Evolutionary conservation across 2,888 invertebrate species (phyloP).

Genomic region (Dinocampus coccinellae): DNA sequence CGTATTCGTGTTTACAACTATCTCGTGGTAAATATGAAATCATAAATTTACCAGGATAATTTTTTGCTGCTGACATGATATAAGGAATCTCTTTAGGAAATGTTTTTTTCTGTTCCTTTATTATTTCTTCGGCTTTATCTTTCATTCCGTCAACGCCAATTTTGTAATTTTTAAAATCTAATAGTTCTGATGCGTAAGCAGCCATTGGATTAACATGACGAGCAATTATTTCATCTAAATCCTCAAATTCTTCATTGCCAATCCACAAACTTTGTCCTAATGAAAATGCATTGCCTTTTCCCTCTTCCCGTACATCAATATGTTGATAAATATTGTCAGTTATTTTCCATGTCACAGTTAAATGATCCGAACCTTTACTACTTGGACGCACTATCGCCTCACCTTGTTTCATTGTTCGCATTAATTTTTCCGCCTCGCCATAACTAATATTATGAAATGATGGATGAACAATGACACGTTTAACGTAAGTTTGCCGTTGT

Average conservation of each 20-base stretch:
- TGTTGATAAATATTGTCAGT: slow-evolving; percentile 95
- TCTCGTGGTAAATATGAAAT: slow-evolving; percentile 92
- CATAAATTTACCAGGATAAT: slow-evolving; percentile 92
- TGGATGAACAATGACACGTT: slow-evolving; percentile 97
- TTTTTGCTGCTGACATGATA: slow-evolving; percentile 85
- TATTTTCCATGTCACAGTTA: slow-evolving; percentile 99
- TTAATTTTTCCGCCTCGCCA: slow-evolving; percentile 90
- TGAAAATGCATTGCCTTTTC: slow-evolving; percentile 96
- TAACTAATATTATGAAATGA: slow-evolving; percentile 97
- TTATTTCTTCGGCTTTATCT: slow-evolving; percentile 88
- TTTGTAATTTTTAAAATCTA: slow-evolving; percentile 92
- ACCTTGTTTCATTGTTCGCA: slow-evolving; percentile 94
- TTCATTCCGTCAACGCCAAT: slow-evolving; percentile 83
- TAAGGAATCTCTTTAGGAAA: slow-evolving; percentile 92
- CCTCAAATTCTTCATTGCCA: slow-evolving; percentile 94
- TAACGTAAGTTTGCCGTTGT: slow-evolving; percentile 88
- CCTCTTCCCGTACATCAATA: slow-evolving; percentile 95
- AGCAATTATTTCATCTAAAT: slow-evolving; percentile 98
- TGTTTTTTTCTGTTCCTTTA: slow-evolving; percentile 90
- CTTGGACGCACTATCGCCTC: slow-evolving; percentile 97
- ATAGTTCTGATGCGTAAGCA: slow-evolving; percentile 88
- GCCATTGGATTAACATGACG: slow-evolving; percentile 98
- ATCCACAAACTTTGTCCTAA: slow-evolving; percentile 91
- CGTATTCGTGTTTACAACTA: slow-evolving; percentile 90
- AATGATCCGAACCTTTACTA: slow-evolving; percentile 94